Base-by-base conservation (phyloP, 2,888 invertebrate species). In the Ferrisia virgata region DNA sequence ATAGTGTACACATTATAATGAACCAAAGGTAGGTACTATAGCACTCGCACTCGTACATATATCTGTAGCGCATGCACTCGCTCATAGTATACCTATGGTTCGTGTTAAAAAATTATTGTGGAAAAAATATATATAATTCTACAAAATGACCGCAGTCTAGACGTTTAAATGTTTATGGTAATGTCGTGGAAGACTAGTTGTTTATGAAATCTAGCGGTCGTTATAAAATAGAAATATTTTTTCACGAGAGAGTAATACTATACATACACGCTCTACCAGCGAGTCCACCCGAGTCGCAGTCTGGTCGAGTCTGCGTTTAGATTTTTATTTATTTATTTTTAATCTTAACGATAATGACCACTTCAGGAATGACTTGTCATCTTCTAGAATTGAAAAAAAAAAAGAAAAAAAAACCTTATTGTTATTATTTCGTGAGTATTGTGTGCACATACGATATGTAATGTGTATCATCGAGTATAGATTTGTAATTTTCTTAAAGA, bases 151-250 rank as follows among this genome's bases (percentile, higher is more conserved):
- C 72, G 72, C 72, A 72, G 72, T 72, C 72, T 72, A 72, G 72
- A 72, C 72, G 33, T 72, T 72, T 33, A 31, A 72, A 72, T 33
- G 72, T 72, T 72, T 72, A 72, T 72, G 72, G 72, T 72, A 72
- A 72, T 72, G 33, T 72, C 72, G 72, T 72, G 72, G 58, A 72
- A 72, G 72, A 72, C 31, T 72, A 72, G 72, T 64, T 64, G 64
- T 72, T 72, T 72, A 72, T 72, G 72, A 72, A 72, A 72, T 33
- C 72, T n/a, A 31, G 33, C 72, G 72, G 72, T 72, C 72, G 72
- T 72, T 72, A 72, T 72, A 72, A 72, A 33, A 72, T 72, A 72
- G 72, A 72, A 72, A 72, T 72, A 72, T 72, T 72, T n/a, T n/a
- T 72, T 72, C 72, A 72, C 72, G 33, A 33, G n/a, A n/a, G n/a